Evolutionary conservation across 2,888 invertebrate genomes (phyloP), one percentile per base, ranked within the genome.

Genomic region (Disparrhopalites patrizii): DNA sequence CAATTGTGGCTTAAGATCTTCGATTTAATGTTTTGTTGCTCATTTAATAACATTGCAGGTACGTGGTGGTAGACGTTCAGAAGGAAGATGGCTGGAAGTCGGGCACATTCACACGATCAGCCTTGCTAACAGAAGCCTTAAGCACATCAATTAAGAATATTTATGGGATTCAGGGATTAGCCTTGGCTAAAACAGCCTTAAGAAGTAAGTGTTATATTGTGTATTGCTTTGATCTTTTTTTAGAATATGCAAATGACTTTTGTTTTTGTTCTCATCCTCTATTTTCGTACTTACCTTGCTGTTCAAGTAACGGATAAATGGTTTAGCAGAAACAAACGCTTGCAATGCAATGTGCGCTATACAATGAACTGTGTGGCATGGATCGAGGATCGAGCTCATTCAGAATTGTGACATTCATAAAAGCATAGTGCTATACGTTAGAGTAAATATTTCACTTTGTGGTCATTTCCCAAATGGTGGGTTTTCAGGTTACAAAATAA

Each of bases 141-240:
- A 23, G 10, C 18, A 15, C 50, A 8, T 57, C 65, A 36, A 65
- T 65, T 10, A 50, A 30, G 23, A 57, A 10, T 27, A 27, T 58
- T 1, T 65, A 65, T 51, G 65, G 65, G 10, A 50, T 65, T 28
- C 65, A 65, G 38, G 65, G 65, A 4, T 30, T 33, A 15, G 57
- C 65, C 0, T 8, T 65, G 10, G 57, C 51, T 1, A 65, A 58
- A 36, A 36, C 65, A 1, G 65, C 33, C 13, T 23, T 65, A 27
- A 20, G 30, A 28, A 18, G 65, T 65, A 51, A 62, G 62, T n/a
- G n/a, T n/a, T n/a, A n/a, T n/a, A n/a, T n/a, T n/a, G n/a, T n/a
- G n/a, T n/a, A n/a, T n/a, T n/a, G n/a, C n/a, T n/a, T n/a, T n/a
- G n/a, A n/a, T n/a, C n/a, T n/a, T n/a, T n/a, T n/a, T n/a, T n/a